Conservation (phyloP, 2,797 vertebrate genomes). For the Pseudochromis fuscus region DNA sequence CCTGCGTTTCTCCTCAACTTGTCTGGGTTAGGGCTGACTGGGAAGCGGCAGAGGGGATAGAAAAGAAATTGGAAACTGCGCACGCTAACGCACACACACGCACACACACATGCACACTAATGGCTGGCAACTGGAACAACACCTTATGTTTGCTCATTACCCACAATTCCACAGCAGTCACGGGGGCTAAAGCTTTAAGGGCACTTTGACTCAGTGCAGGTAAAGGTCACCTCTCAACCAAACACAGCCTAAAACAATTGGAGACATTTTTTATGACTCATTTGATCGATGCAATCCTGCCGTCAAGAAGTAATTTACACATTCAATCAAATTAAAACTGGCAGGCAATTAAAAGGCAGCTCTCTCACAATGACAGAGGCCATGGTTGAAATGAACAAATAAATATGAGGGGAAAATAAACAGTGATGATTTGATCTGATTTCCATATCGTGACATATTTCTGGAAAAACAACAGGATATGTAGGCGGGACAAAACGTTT, state of each 20-base stretch:
- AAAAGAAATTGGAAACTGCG: conserved; percentile 33
- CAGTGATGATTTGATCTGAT: no score
- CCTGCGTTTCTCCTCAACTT: conserved; percentile 14
- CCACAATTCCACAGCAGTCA: conserved; percentile 63
- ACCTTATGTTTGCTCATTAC: conserved; percentile 74
- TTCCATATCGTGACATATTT: no score
- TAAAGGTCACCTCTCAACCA: conserved; percentile 52
- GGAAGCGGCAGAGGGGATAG: conserved; percentile 12
- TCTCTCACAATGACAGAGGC: no score
- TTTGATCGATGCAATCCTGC: not conserved
- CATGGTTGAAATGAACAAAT: no score
- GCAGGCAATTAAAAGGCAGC: no score
- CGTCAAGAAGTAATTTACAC: conserved; percentile 3
- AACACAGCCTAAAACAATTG: conserved; percentile 1
- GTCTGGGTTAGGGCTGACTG: conserved; percentile 22
- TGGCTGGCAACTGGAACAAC: conserved; percentile 47
- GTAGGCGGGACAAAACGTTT: no score
- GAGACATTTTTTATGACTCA: not conserved
- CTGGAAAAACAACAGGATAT: no score
- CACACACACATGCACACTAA: not conserved
- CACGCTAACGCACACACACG: conserved; percentile 4
- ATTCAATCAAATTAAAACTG: no score
- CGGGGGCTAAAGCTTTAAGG: conserved; percentile 34
- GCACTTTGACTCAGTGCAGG: conserved; percentile 32
- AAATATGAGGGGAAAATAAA: no score